These are phyloP conservation scores for Crax fasciolata DNA, from an alignment of 2,797 vertebrate genomes.

Conservation along the genomic window DNA sequence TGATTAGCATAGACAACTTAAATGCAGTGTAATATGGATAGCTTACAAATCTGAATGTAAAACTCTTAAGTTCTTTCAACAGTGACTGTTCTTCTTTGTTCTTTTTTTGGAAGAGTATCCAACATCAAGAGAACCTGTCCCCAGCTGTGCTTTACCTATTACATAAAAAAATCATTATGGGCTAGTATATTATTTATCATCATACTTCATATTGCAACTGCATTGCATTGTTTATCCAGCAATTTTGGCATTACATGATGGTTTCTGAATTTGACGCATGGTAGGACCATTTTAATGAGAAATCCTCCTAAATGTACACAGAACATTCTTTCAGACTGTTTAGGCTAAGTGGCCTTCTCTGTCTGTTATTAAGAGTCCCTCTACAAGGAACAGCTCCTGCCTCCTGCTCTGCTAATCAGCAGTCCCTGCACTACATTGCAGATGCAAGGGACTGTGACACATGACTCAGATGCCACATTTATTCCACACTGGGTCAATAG, in stretches of 20 bases:
- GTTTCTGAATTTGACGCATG: fast-evolving
- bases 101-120: background rate
- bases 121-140: background rate
- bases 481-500: background rate
- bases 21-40: background rate
- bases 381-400: background rate
- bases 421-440: fast-evolving
- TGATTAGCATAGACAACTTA: background rate
- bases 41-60: background rate
- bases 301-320: fast-evolving
- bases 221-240: background rate
- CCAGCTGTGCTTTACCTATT: background rate
- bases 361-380: fast-evolving
- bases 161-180: background rate
- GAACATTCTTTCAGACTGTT: fast-evolving
- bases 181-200: background rate
- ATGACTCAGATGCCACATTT: fast-evolving
- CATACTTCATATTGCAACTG: background rate
- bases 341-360: fast-evolving
- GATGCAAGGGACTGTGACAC: fast-evolving
- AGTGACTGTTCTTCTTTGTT: background rate
- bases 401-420: background rate
- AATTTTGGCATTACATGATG: fast-evolving
- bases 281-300: fast-evolving
- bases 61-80: background rate